These are phyloP conservation scores for Tauraco hartlaubi DNA, from an alignment of 2,797 vertebrate species.

Conservation along the genomic window DNA sequence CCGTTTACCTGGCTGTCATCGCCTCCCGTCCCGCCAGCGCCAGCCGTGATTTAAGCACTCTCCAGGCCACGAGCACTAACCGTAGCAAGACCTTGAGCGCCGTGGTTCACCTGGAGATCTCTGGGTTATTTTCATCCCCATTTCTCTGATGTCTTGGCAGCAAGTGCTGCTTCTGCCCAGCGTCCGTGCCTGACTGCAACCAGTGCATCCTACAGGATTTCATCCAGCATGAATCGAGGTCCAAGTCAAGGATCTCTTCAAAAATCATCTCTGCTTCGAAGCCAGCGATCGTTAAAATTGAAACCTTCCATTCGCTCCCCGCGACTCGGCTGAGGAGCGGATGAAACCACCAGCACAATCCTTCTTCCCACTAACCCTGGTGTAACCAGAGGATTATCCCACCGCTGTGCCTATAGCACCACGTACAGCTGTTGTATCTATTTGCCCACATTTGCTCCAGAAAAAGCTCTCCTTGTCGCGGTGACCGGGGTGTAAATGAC, in stretches of 20 bases:
- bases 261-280: background rate
- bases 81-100: accelerated
- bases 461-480: accelerated
- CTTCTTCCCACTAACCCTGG: background rate
- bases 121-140: background rate
- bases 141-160: accelerated
- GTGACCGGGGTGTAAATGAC: background rate
- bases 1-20: background rate
- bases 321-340: background rate
- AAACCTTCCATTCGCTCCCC: background rate
- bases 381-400: background rate
- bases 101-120: background rate
- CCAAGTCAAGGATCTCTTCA: background rate
- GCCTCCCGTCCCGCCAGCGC: background rate
- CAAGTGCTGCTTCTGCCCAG: background rate
- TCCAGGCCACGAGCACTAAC: background rate
- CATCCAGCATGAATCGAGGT: accelerated
- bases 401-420: background rate
- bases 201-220: background rate
- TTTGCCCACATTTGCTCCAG: background rate
- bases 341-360: background rate
- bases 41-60: background rate
- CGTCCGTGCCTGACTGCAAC: background rate
- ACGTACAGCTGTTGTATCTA: accelerated
- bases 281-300: background rate